Conservation (phyloP, 37 sponge, comb jelly and placozoan genomes). For the Petrosia ficiformis region DNA sequence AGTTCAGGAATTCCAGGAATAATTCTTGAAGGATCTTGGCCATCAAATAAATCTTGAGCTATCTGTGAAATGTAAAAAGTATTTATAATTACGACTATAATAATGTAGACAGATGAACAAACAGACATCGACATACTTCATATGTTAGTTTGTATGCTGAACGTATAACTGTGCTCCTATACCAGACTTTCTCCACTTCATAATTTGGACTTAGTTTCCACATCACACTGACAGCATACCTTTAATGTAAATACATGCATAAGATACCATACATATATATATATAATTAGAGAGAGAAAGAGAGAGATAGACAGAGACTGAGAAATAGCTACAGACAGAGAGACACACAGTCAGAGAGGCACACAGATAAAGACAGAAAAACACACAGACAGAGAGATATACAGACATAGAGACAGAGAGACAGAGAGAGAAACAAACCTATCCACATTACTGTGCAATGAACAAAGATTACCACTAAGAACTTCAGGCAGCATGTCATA, state of each 20-base stretch:
- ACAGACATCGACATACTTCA: conserved; percentile 60
- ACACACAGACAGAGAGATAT: too few species aligned
- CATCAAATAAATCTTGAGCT: conserved; percentile 59
- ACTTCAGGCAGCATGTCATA: conserved; percentile 75
- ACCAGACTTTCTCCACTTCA: conserved; percentile 63
- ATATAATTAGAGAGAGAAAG: neutral
- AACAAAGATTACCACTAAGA: conserved; percentile 75
- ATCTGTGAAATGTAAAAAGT: conserved; percentile 28
- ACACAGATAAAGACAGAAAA: too few species aligned
- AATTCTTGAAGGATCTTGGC: neutral
- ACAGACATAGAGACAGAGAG: neutral
- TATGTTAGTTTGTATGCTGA: conserved; percentile 74
- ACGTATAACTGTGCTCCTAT: conserved; percentile 68
- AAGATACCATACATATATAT: neutral
- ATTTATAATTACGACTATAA: too few species aligned
- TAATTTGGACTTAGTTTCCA: conserved; percentile 43
- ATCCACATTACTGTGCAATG: conserved; percentile 57
- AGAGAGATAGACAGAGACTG: neutral
- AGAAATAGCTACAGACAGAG: too few species aligned
- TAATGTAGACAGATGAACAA: too few species aligned
- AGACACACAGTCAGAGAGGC: too few species aligned
- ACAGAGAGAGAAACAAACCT: conserved; percentile 40
- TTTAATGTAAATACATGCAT: neutral
- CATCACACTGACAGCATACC: conserved; percentile 79
- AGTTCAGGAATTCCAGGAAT: conserved; percentile 45